Evolutionary conservation across 2,888 invertebrate genomes (phyloP), one percentile per base, ranked within the genome.

Genomic region (Pseudeuparius sepicola): DNA sequence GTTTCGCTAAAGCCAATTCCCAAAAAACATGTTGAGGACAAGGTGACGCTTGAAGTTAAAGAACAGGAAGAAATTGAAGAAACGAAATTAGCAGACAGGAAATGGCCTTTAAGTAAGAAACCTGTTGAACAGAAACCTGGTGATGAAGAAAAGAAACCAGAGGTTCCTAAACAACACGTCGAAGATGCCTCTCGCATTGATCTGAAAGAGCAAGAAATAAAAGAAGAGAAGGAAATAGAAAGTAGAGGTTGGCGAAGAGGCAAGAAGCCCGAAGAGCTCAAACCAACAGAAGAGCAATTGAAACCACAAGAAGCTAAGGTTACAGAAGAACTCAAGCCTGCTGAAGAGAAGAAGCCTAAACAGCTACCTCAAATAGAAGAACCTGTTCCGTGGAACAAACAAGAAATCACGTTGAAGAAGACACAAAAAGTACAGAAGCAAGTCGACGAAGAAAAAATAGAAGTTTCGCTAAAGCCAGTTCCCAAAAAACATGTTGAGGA

Each of bases 311-410:
- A n/a, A n/a, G n/a, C n/a, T n/a, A n/a, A n/a, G n/a, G n/a, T n/a
- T n/a, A n/a, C n/a, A n/a, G n/a, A n/a, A n/a, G n/a, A n/a, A n/a
- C n/a, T n/a, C n/a, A n/a, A n/a, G n/a, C n/a, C n/a, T n/a, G n/a
- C n/a, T n/a, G n/a, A n/a, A n/a, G n/a, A n/a, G n/a, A 24, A 34
- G 14, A 11, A 31, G n/a, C 30, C 15, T 17, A 36, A 23, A 14
- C 13, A 24, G 4, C 17, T 31, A 9, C 24, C 39, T 17, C 35
- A 38, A 73, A 36, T 69, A 33, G 36, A 48, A 35, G 42, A 48
- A 39, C 39, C 41, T 34, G 12, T 48, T 42, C 69, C 72, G n/a
- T 73, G 73, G 73, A 81, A 71, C 7, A 71, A 79, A 51, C 75
- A 81, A 59, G 65, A 68, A 38, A 63, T 72, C 13, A 59, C 53